Evolutionary conservation across 1,140 invertebrate species (phyloP), one percentile per base, ranked within the genome.

Genomic region (Aphaenogaster rudis): DNA sequence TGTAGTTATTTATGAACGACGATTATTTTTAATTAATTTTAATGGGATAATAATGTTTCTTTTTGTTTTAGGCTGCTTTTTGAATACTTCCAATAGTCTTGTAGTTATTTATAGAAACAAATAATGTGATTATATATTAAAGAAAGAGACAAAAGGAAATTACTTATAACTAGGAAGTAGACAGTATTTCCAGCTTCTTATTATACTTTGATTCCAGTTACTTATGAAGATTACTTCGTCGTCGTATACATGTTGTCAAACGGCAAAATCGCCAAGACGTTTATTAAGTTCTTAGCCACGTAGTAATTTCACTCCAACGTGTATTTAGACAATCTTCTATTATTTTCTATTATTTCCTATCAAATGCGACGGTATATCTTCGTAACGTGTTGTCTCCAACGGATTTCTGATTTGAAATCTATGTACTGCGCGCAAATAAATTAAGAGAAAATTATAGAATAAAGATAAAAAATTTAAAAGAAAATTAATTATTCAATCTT

Each of bases 171-270:
- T 61, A 50, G 48, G 50, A 87, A 88, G 64, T 77, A 57, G 72
- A 86, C 50, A 54, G 67, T 54, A 36, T 42, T 48, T 67, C 39
- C 42, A 86, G 52, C 28, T 39, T 86, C 57, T 84, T 52, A 74
- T 84, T 87, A 82, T 57, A 66, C 13, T 52, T 87, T 54, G 50
- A 88, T 77, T 64, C 39, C 42, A 86, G 77, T 89, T 82, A 66
- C 36, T 89, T 77, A 72, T 45, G 61, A 79, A 76, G 76, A 89
- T 79, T 86, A 64, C 50, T 48, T 69, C 39, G 69, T 86, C 21
- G 52, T 88, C 21, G 42, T 63, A 15, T 50, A 74, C 9, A 77
- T 33, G 64, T 36, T 57, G 59, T 52, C 57, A 72, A 78, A 72
- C n/a, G 17, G 21, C 48, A 57, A 87, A 42, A 66, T 57, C 15